phyloP scores from a whole-genome alignment of 1,140 invertebrate genomes.

The Drosophila tani region DNA sequence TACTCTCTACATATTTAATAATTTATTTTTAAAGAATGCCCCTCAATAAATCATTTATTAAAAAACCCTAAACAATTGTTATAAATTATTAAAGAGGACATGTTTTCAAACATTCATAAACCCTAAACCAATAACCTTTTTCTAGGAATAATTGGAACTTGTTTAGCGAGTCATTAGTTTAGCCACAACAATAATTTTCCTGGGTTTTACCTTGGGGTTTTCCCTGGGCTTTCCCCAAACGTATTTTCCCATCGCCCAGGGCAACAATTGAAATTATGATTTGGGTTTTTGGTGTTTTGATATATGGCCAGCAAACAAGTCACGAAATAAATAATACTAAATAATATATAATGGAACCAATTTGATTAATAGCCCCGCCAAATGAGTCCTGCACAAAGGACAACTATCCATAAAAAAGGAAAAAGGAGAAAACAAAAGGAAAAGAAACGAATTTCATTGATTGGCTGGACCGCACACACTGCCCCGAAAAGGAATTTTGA shows the following conservation, averaged over 20 bases:
- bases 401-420: slow-evolving; percentile 24
- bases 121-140: neutral
- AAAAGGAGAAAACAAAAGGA: slow-evolving; percentile 5
- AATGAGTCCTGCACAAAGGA: slow-evolving; percentile 36
- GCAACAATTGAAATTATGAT: slow-evolving; percentile 74
- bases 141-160: slow-evolving; percentile 4
- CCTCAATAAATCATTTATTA: slow-evolving; percentile 12
- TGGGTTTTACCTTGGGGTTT: neutral
- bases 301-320: slow-evolving; percentile 55
- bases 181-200: slow-evolving; percentile 36
- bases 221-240: slow-evolving; percentile 5
- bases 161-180: slow-evolving; percentile 26
- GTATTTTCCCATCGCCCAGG: slow-evolving; percentile 26
- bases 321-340: slow-evolving; percentile 41
- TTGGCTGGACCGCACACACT: slow-evolving; percentile 68
- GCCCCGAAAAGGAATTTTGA: slow-evolving; percentile 58
- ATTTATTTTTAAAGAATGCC: neutral
- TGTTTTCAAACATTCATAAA: slow-evolving; percentile 10
- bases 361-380: slow-evolving; percentile 66
- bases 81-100: slow-evolving; percentile 1
- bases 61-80: neutral
- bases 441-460: slow-evolving; percentile 63
- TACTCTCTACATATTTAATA: too few species aligned
- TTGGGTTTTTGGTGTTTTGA: slow-evolving; percentile 67
- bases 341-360: slow-evolving; percentile 52